Evolutionary conservation across 2,797 vertebrate genomes (phyloP).

Genomic region (Eulemur albifrons): DNA sequence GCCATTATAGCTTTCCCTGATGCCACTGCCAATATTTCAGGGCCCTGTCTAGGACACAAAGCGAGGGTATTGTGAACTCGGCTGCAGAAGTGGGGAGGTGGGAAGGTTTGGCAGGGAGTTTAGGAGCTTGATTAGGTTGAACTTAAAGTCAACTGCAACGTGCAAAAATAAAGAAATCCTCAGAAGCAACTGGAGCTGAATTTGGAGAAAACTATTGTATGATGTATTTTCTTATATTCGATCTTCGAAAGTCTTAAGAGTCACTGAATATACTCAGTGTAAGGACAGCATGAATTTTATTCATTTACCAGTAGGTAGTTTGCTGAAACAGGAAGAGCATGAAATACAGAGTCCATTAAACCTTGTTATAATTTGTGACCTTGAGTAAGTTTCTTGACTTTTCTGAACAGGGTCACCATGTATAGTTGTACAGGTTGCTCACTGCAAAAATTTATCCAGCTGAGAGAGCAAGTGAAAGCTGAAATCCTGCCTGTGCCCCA

Average conservation of each 20-base stretch:
- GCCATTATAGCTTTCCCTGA: constrained; percentile 74
- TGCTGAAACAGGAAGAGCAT: neutral
- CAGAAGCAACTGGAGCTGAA: neutral
- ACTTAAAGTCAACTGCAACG: constrained; percentile 21
- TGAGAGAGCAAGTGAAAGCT: neutral
- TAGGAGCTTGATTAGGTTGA: neutral
- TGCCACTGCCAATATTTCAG: constrained; percentile 6
- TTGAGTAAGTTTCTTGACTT: neutral
- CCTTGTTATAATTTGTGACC: neutral
- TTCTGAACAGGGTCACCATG: neutral
- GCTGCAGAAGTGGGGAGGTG: neutral
- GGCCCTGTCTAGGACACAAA: neutral
- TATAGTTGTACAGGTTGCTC: neutral
- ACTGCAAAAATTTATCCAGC: neutral
- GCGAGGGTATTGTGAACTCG: neutral
- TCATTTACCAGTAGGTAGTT: neutral
- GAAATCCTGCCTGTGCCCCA: neutral
- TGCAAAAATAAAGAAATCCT: neutral
- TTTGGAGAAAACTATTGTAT: neutral
- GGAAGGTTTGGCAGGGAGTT: neutral
- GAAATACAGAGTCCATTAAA: neutral
- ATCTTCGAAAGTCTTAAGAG: neutral
- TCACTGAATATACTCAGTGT: neutral
- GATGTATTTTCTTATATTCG: neutral
- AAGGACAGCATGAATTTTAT: neutral